Evolutionary conservation across 2,888 invertebrate genomes (phyloP).

Genomic region (Pteria penguin): DNA sequence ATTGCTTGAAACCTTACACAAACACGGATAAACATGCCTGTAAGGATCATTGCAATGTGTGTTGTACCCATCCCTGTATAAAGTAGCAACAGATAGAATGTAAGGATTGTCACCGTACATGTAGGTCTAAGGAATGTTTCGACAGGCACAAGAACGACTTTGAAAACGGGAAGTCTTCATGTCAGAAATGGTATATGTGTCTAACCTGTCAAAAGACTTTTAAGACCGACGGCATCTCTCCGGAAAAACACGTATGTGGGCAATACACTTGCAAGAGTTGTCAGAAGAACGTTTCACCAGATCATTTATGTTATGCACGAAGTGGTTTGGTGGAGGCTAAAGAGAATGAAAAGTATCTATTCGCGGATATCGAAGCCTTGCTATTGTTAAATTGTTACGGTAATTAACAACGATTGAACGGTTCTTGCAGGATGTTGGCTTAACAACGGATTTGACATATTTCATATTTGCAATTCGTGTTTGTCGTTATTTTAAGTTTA

Average conservation of each 20-base stretch:
- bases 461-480: no score
- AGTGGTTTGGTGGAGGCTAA: no score
- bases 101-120: not conserved
- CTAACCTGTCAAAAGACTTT: not conserved
- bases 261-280: not conserved
- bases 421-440: no score
- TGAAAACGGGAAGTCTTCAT: not conserved
- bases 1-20: not conserved
- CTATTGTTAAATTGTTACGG: no score
- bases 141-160: not conserved
- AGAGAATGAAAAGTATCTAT: no score
- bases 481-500: no score
- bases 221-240: not conserved
- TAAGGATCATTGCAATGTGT: not conserved
- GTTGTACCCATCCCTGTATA: not conserved
- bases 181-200: not conserved
- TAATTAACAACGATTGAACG: no score
- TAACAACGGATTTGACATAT: no score
- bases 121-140: not conserved
- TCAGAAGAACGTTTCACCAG: not conserved
- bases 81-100: not conserved
- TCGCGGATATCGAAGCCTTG: no score
- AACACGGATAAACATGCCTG: not conserved
- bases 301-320: not conserved
- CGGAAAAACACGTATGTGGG: not conserved